Conservation (phyloP, 2,797 vertebrate species). For the Sebastes diaconus region DNA sequence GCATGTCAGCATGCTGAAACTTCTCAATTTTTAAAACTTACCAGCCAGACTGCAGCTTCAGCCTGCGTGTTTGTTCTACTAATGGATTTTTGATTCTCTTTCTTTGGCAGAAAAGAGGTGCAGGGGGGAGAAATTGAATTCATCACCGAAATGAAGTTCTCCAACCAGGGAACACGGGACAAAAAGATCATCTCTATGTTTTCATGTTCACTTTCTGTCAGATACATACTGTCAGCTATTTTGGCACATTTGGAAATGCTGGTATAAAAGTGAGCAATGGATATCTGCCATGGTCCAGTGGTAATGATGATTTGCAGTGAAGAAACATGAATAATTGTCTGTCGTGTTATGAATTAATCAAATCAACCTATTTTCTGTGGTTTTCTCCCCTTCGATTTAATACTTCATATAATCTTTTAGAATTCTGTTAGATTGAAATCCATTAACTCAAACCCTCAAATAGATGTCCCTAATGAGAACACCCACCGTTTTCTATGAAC, state of each 20-base stretch:
- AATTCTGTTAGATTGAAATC: conserved; percentile 12
- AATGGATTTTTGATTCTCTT: conserved; percentile 42
- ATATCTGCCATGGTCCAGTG: neutral
- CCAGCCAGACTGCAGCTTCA: conserved; percentile 1
- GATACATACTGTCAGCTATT: neutral
- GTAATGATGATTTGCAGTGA: conserved; percentile 2
- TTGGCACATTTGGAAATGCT: conserved; percentile 7
- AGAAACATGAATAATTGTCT: conserved; percentile 3
- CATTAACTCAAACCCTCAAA: conserved; percentile 4
- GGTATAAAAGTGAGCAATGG: neutral
- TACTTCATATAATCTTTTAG: neutral
- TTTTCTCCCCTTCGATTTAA: neutral
- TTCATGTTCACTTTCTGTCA: conserved; percentile 10
- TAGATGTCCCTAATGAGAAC: conserved; percentile 14
- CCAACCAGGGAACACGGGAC: neutral
- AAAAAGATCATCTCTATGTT: conserved; percentile 10
- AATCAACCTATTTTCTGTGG: conserved; percentile 16
- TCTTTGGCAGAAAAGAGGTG: conserved; percentile 49
- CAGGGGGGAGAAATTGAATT: conserved; percentile 39
- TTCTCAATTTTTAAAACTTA: conserved; percentile 1
- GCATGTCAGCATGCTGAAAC: neutral
- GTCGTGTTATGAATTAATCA: neutral
- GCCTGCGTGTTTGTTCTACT: conserved; percentile 15
- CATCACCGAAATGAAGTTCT: conserved; percentile 16
- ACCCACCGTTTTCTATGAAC: neutral